A percentile compares a stretch with the other conserved stretches of the same genome.
Evolutionary conservation across 2,113 vertebrate species (phyloP).

Genomic region (Ochotona curzoniae): DNA sequence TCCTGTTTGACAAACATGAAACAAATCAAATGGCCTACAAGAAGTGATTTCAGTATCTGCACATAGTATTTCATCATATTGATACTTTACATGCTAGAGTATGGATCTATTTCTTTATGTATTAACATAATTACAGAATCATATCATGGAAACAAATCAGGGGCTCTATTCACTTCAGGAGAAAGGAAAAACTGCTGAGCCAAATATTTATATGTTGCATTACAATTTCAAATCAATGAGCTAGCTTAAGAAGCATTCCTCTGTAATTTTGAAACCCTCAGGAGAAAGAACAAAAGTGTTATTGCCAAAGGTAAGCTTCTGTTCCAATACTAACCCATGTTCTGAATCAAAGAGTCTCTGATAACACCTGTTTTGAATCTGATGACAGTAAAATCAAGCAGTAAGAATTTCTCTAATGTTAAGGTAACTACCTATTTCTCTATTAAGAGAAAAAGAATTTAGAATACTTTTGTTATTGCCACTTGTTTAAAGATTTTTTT

Average conservation of each 20-base stretch:
- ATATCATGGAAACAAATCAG: background rate
- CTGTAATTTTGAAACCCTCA: background rate
- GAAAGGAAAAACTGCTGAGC: background rate
- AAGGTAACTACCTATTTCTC: too few species aligned
- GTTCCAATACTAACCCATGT: background rate
- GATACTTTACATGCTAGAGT: background rate
- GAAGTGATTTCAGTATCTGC: background rate
- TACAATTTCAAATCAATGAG: background rate
- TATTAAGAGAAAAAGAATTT: too few species aligned
- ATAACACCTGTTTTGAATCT: background rate
- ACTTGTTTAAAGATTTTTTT: too few species aligned
- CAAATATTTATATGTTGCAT: background rate
- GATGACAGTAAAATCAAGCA: background rate
- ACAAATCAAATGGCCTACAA: background rate
- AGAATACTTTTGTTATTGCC: too few species aligned
- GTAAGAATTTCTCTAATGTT: background rate
- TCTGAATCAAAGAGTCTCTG: background rate
- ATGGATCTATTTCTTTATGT: background rate
- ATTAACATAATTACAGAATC: background rate
- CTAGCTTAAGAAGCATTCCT: background rate
- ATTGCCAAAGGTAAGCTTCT: background rate
- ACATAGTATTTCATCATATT: background rate
- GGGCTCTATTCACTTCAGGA: background rate
- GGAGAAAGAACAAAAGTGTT: background rate
- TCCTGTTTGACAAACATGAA: slow-evolving; percentile 9